Evolutionary conservation across 2,113 vertebrate species (phyloP).

Genomic region (Poicephalus meyeri): DNA sequence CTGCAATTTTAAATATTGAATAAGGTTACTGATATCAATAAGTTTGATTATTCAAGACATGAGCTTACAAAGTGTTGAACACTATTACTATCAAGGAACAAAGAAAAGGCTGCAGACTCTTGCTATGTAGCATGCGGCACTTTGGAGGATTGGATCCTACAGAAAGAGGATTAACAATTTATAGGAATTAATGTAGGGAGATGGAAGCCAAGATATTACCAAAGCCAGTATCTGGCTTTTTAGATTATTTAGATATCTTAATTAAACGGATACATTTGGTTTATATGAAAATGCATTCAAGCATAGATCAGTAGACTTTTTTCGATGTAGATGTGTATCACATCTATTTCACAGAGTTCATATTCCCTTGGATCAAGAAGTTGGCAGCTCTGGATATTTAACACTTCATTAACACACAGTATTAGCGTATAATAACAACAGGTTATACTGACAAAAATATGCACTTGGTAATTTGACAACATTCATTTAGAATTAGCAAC

Average conservation of each 20-base stretch:
- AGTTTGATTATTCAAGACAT: constrained; percentile 51
- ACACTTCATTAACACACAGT: constrained; percentile 14
- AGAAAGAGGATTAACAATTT: not conserved
- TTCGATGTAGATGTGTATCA: not conserved
- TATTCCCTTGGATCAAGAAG: not conserved
- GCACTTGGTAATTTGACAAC: constrained; percentile 4
- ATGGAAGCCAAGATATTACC: rapidly evolving
- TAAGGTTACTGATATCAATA: constrained; percentile 50
- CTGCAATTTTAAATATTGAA: constrained; percentile 66
- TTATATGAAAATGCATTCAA: not conserved
- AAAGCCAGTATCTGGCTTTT: not conserved
- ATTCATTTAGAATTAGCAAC: constrained; percentile 1
- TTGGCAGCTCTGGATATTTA: constrained; percentile 9
- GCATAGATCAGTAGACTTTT: not conserved
- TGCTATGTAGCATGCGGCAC: not conserved
- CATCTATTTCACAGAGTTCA: not conserved
- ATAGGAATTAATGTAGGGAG: not conserved
- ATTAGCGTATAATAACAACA: not conserved
- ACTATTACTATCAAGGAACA: not conserved
- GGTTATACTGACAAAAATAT: constrained; percentile 8
- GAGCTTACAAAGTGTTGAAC: constrained; percentile 8
- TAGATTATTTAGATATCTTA: not conserved
- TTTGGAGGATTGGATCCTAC: not conserved
- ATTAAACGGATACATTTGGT: not conserved
- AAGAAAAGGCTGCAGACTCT: not conserved